Percentiles rank a stretch among this genome's conserved stretches.
phyloP scores from a whole-genome alignment of 2,113 vertebrate genomes.

The Alethe castanea region DNA sequence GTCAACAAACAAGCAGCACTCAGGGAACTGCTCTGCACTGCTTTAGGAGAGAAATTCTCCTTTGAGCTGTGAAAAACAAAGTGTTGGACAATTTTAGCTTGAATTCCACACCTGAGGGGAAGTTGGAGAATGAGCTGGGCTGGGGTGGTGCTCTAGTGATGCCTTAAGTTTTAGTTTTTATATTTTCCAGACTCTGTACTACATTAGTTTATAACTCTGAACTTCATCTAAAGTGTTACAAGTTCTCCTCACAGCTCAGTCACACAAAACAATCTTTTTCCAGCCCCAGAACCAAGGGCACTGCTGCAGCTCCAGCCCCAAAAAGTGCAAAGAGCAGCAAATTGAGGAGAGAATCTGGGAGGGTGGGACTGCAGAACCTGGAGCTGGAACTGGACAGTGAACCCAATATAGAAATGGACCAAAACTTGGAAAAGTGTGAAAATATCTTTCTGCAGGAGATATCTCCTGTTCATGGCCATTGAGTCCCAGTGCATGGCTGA shows the following conservation, averaged over 20 bases:
- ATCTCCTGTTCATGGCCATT: too few relatives aligned
- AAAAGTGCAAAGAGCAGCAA: neutral
- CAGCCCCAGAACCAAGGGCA: neutral
- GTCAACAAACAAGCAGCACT: neutral
- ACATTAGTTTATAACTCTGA: neutral
- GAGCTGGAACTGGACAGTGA: too few relatives aligned
- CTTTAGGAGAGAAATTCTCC: neutral
- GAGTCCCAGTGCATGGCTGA: too few relatives aligned
- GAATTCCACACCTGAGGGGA: neutral
- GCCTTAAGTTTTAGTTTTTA: neutral
- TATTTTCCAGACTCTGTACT: neutral
- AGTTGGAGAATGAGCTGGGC: neutral
- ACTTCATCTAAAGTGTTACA: neutral
- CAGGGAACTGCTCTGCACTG: neutral
- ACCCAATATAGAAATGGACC: too few relatives aligned
- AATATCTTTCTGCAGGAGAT: too few relatives aligned
- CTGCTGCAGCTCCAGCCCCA: neutral
- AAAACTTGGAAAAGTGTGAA: too few relatives aligned
- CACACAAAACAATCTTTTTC: neutral
- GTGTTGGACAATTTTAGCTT: neutral
- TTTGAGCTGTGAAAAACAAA: neutral
- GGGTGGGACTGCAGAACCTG: too few relatives aligned
- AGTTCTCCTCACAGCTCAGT: neutral
- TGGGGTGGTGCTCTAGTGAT: neutral
- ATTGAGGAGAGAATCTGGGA: too few relatives aligned